Conservation (phyloP, 2,888 invertebrate genomes). For the Malthinus flaveolus region DNA sequence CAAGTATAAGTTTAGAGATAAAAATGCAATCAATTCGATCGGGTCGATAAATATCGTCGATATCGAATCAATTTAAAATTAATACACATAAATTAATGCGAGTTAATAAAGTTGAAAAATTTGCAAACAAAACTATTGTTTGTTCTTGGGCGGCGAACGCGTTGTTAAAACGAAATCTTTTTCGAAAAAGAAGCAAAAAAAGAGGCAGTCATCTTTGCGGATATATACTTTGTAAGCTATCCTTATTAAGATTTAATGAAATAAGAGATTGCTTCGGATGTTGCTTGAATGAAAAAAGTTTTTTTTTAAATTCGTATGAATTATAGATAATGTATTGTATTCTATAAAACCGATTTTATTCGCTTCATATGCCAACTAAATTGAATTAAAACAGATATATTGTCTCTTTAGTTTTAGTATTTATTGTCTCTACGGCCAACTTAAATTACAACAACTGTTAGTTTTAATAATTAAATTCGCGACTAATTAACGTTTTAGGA, state of each 20-base stretch:
- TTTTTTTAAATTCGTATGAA: conserved; percentile 43
- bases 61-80: conserved; percentile 30
- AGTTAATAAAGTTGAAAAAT: conserved; percentile 25
- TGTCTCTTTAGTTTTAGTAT: conserved; percentile 40
- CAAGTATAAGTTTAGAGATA: not conserved
- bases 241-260: conserved; percentile 7
- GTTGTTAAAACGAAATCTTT: conserved; percentile 40
- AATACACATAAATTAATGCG: conserved; percentile 37
- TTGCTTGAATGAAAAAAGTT: conserved; percentile 13
- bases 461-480: not conserved
- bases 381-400: conserved; percentile 42
- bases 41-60: conserved; percentile 16
- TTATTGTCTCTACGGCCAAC: conserved; percentile 34
- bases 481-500: too few relatives aligned
- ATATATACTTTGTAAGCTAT: conserved; percentile 8
- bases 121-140: conserved; percentile 31
- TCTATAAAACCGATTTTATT: conserved; percentile 48
- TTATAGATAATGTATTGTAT: conserved; percentile 54
- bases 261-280: conserved; percentile 7
- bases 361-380: conserved; percentile 46
- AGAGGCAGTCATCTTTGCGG: too few relatives aligned
- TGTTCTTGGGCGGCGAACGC: conserved; percentile 51
- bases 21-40: conserved; percentile 8
- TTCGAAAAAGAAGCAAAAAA: not conserved
- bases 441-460: conserved; percentile 25